Evolutionary conservation across 2,797 vertebrate genomes (phyloP), one percentile per base, ranked within the genome.

Genomic region (Pogoniulus pusillus): DNA sequence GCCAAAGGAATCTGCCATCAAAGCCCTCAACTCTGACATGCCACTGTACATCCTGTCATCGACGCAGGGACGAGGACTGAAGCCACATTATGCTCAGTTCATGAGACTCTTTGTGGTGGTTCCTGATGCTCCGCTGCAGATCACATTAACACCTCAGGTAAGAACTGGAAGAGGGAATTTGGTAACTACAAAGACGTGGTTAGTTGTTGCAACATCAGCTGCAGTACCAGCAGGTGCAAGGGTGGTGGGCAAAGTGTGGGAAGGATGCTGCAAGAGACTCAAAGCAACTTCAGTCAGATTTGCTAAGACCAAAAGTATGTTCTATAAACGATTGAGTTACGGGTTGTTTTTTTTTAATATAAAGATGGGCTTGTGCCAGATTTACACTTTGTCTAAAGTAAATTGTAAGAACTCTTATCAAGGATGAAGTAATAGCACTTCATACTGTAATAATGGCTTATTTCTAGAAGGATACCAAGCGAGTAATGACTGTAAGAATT

Each of bases 11-110:
- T 98, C 99, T 0, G 99, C 99, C 80, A 97, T 98, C 85, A 98
- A 99, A 87, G 99, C 98, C 20, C 97, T 99, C 27, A 99, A 99
- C 86, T 98, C 98, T 2, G 99, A 99, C 96, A 99, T 99, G 99
- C 99, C 99, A 0, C 97, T 99, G 12, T 99, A 99, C 97, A 98
- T 99, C 94, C 98, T 98, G 27, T 99, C 99, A 1, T 99, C 99
- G 0, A 98, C 99, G 4, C 99, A 99, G 93, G 99, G 99, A 2
- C 97, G 99, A 19, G 98, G 99, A 6, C 97, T 99, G 63, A 99
- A 99, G 94, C 98, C 98, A 0, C 98, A 99, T 93, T 99, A 98
- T 1, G 98, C 99, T 72, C 99, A 99, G 94, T 98, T 99, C 87
- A 96, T 98, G 84, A 98, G 99, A 13, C 98, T 99, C 54, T 99